These are phyloP conservation scores for Nixonia krombeini DNA, from an alignment of 1,140 invertebrate genomes.

Conservation along the genomic window DNA sequence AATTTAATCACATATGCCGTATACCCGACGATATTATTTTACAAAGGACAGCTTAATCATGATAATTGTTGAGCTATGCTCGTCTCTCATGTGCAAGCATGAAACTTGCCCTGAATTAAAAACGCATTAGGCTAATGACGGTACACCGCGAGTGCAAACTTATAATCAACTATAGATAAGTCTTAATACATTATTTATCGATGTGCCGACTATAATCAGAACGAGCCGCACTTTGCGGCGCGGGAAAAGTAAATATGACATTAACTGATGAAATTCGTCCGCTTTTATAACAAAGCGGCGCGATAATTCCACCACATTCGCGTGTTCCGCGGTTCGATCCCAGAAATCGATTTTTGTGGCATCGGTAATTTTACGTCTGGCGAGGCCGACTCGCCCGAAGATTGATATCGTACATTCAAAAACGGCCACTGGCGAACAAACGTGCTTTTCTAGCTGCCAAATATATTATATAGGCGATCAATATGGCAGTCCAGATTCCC, in stretches of 20 bases:
- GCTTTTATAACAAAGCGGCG: too few relatives aligned
- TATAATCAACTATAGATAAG: conserved; percentile 19
- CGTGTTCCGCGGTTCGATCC: too few relatives aligned
- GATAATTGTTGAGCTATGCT: conserved; percentile 43
- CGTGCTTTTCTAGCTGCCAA: not conserved
- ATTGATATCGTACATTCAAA: not conserved
- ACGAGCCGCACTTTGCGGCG: not conserved
- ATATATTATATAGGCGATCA: conserved; percentile 30
- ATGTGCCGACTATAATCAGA: conserved; percentile 10
- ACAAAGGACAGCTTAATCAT: conserved; percentile 48
- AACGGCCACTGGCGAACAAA: not conserved
- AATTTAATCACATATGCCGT: conserved; percentile 20
- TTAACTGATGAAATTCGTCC: too few relatives aligned
- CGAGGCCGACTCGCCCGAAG: too few relatives aligned
- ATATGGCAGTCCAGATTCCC: conserved; percentile 20
- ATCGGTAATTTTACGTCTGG: not conserved
- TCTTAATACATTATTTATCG: conserved; percentile 21
- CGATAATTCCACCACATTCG: too few relatives aligned
- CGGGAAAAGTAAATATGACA: not conserved
- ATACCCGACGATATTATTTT: conserved; percentile 5
- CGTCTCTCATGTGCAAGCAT: conserved; percentile 4
- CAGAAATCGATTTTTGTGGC: not conserved
- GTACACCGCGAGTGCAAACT: conserved; percentile 23
- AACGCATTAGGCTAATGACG: conserved; percentile 53
- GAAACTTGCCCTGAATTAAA: conserved; percentile 44